These are phyloP conservation scores for Tachystola acroxantha DNA, from an alignment of 2,888 invertebrate species.

Conservation along the genomic window DNA sequence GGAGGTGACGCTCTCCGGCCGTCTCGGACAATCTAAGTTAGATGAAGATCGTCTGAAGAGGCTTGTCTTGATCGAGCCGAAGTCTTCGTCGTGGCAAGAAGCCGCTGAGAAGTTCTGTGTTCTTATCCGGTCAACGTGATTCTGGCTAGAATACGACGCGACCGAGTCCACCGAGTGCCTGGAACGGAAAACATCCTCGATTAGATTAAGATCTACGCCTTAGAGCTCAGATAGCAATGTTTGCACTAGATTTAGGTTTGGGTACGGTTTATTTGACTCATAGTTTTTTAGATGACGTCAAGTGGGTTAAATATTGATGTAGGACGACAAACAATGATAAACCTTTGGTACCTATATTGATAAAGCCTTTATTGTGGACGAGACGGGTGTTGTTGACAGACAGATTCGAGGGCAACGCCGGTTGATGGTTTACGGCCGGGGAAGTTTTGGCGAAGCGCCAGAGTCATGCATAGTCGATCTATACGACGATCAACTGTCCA, in stretches of 20 bases:
- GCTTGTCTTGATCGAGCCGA: conserved; percentile 72
- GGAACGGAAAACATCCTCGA: conserved; percentile 57
- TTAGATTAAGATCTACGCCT: conserved; percentile 50
- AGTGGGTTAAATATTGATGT: conserved; percentile 36
- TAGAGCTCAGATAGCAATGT: conserved; percentile 46
- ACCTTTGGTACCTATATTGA: conserved; percentile 9
- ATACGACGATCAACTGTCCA: not conserved
- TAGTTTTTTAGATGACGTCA: conserved; percentile 33
- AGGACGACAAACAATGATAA: conserved; percentile 18
- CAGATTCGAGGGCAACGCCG: conserved; percentile 20
- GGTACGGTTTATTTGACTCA: conserved; percentile 42
- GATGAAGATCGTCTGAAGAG: conserved; percentile 70
- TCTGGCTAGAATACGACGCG: conserved; percentile 79
- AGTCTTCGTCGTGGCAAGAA: conserved; percentile 76
- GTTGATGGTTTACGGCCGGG: conserved; percentile 17
- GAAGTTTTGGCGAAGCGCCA: conserved; percentile 38
- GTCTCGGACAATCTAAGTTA: conserved; percentile 61
- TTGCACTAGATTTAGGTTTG: conserved; percentile 48
- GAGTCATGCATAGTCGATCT: conserved; percentile 11
- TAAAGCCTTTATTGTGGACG: conserved; percentile 6
- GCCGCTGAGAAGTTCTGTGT: conserved; percentile 75
- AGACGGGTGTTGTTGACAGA: conserved; percentile 18
- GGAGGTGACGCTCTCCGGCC: conserved; percentile 70
- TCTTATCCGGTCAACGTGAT: conserved; percentile 78
- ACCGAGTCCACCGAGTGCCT: conserved; percentile 79